Evolutionary conservation across 2,888 invertebrate species (phyloP).

Genomic region (Lasioglossum pauxillum): DNA sequence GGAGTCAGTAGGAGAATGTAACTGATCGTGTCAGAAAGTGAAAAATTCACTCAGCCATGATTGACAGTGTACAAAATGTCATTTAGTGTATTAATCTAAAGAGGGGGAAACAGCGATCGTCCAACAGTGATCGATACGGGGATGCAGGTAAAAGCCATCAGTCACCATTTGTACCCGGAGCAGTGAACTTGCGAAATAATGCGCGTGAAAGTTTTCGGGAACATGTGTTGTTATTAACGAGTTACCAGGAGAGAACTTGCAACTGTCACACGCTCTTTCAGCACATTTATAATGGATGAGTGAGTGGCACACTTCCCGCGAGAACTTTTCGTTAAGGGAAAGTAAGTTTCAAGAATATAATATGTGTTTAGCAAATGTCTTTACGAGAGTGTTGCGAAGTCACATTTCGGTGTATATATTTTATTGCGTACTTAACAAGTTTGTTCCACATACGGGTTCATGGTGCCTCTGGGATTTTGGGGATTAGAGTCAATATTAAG

Average conservation of each 20-base stretch:
- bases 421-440: not conserved
- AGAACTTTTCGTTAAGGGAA: not conserved
- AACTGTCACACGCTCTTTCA: not conserved
- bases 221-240: slow-evolving; percentile 3
- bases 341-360: not conserved
- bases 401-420: not conserved
- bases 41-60: not conserved
- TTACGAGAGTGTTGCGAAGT: not conserved
- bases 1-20: not conserved
- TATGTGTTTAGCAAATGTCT: not conserved
- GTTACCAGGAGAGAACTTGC: not conserved
- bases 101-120: not conserved
- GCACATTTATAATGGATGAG: not conserved
- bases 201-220: not conserved
- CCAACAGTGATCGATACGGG: not conserved
- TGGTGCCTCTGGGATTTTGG: not conserved
- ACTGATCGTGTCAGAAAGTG: not conserved
- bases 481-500: too few relatives aligned
- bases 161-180: not conserved
- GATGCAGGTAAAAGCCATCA: slow-evolving; percentile 3
- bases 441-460: not conserved
- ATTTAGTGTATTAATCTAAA: not conserved
- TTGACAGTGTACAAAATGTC: not conserved
- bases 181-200: slow-evolving; percentile 6
- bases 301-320: not conserved